Conservation (phyloP, 2,797 vertebrate species). For the Halcyon chelicuti region DNA sequence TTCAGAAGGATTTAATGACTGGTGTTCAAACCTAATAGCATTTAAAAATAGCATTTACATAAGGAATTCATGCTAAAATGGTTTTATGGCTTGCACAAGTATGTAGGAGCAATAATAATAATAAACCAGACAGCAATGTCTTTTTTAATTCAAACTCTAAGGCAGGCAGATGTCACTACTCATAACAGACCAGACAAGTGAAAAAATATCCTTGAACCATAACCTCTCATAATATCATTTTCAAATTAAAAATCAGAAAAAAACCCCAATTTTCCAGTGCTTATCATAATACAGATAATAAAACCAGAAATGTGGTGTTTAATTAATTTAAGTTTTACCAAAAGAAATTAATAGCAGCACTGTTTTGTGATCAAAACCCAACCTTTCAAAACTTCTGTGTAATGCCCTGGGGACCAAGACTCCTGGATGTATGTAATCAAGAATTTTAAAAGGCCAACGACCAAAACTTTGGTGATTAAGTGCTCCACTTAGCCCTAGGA, state of each 20-base stretch:
- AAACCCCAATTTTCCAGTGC: background rate
- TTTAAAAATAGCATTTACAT: background rate
- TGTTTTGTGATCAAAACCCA: background rate
- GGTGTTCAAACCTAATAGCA: background rate
- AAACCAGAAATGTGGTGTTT: background rate
- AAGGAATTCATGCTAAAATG: constrained; percentile 20
- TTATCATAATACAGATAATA: background rate
- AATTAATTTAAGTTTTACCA: background rate
- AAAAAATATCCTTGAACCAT: background rate
- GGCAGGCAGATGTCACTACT: background rate
- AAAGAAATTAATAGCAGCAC: background rate
- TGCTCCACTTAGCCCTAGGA: background rate
- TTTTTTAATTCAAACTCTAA: background rate
- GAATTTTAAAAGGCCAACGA: constrained; percentile 32
- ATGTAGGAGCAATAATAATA: background rate
- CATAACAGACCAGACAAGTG: background rate
- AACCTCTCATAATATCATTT: background rate
- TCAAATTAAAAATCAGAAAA: background rate
- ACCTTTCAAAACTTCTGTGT: background rate
- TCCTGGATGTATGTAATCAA: background rate
- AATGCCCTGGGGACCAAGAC: background rate
- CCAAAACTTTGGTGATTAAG: constrained; percentile 18
- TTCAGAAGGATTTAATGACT: constrained; percentile 49
- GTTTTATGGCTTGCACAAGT: background rate
- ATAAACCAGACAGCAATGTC: background rate